Conservation (phyloP, 2,113 vertebrate species). For the Hystrix brachyura region DNA sequence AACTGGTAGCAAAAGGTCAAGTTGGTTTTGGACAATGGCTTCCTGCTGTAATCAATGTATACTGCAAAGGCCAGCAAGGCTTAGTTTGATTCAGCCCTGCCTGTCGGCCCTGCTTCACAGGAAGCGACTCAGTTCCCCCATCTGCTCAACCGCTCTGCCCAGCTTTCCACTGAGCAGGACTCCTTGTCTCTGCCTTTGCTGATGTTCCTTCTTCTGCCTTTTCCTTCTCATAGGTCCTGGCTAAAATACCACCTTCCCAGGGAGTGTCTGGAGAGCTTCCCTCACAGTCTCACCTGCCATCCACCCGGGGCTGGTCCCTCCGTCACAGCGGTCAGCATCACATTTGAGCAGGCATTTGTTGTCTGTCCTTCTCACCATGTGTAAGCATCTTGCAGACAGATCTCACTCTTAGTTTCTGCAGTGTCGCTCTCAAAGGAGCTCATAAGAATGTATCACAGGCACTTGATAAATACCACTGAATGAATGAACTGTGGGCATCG, state of each 20-base stretch:
- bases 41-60: not conserved
- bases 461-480: not conserved
- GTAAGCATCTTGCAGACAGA: not conserved
- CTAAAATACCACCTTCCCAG: not conserved
- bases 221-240: not conserved
- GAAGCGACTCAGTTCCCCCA: too few relatives aligned
- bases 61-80: not conserved
- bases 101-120: not conserved
- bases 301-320: too few relatives aligned
- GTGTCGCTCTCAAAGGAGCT: not conserved
- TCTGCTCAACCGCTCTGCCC: not conserved
- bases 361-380: not conserved
- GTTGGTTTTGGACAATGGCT: not conserved
- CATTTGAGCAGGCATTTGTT: rapidly evolving
- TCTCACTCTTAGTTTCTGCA: not conserved
- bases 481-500: not conserved
- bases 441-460: rapidly evolving
- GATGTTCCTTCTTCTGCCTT: not conserved
- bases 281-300: not conserved
- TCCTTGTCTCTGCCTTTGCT: not conserved
- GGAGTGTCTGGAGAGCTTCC: not conserved
- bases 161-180: not conserved
- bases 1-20: not conserved
- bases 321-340: too few relatives aligned
- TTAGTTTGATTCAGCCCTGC: not conserved